These are phyloP conservation scores for Sesia apiformis DNA, from an alignment of 2,888 invertebrate species.

Conservation along the genomic window DNA sequence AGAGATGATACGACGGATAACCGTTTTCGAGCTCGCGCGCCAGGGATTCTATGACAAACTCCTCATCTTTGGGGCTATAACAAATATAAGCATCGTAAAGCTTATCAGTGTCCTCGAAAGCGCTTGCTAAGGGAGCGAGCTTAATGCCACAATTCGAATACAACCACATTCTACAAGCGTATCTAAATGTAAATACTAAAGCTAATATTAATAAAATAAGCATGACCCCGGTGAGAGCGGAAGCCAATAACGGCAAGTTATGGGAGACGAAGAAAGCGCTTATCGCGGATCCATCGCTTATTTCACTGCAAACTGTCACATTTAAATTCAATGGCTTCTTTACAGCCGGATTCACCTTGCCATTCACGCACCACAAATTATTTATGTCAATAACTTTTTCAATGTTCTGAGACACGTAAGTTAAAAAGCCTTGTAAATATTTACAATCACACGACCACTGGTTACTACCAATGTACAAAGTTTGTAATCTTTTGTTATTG, in stretches of 20 bases:
- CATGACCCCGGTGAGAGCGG: slow-evolving; percentile 84
- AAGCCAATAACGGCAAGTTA: slow-evolving; percentile 87
- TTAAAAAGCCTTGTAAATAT: slow-evolving; percentile 87
- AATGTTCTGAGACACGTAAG: slow-evolving; percentile 86
- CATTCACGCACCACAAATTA: slow-evolving; percentile 85
- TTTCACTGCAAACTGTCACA: slow-evolving; percentile 89
- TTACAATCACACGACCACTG: slow-evolving; percentile 93
- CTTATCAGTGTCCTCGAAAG: slow-evolving; percentile 87
- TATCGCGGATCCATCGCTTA: slow-evolving; percentile 85
- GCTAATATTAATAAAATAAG: slow-evolving; percentile 85
- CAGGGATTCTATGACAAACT: slow-evolving; percentile 89
- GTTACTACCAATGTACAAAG: slow-evolving; percentile 86
- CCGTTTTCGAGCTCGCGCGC: slow-evolving; percentile 91
- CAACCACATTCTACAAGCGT: slow-evolving; percentile 90
- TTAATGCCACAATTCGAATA: slow-evolving; percentile 91
- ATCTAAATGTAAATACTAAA: slow-evolving; percentile 88
- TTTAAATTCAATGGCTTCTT: slow-evolving; percentile 87
- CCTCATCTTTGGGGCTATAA: slow-evolving; percentile 94
- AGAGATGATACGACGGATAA: slow-evolving; percentile 85
- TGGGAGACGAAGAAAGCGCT: slow-evolving; percentile 87
- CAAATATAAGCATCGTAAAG: slow-evolving; percentile 95
- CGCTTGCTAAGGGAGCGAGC: slow-evolving; percentile 81
- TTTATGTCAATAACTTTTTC: slow-evolving; percentile 83
- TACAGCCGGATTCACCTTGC: slow-evolving; percentile 78
- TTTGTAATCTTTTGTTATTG: slow-evolving; percentile 81